A percentile compares a stretch with the other conserved stretches of the same genome.
These are phyloP conservation scores for Halcyon chelicuti DNA, from an alignment of 2,797 vertebrate species.

Conservation along the genomic window DNA sequence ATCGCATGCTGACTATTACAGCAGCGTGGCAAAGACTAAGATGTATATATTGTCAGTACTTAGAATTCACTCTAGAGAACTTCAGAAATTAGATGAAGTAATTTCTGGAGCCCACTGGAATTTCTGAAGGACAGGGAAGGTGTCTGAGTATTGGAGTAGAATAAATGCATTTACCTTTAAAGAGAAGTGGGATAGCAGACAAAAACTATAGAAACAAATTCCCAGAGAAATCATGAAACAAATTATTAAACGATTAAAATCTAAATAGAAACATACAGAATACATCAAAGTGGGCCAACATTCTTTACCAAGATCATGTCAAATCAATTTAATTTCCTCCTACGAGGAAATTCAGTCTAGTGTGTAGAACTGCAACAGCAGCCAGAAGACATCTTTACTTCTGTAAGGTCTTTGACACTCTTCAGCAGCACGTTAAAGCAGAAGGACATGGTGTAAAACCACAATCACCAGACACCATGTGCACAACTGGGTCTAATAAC, in stretches of 20 bases:
- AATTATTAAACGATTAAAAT: neutral
- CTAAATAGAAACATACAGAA: neutral
- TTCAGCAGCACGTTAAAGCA: neutral
- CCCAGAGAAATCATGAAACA: neutral
- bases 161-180: neutral
- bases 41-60: neutral
- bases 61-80: neutral
- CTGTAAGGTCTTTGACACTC: neutral
- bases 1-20: neutral
- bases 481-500: neutral
- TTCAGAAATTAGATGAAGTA: neutral
- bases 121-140: neutral
- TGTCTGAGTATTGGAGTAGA: neutral
- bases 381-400: neutral
- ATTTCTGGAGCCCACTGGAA: neutral
- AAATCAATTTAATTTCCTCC: neutral
- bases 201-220: neutral
- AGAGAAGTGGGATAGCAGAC: neutral
- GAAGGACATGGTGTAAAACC: neutral
- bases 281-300: neutral
- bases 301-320: neutral
- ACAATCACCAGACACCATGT: rapidly evolving
- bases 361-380: neutral
- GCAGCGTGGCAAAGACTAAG: neutral
- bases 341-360: neutral